phyloP scores from a whole-genome alignment of 2,888 invertebrate species.

The Nephrotoma guestfalica region DNA sequence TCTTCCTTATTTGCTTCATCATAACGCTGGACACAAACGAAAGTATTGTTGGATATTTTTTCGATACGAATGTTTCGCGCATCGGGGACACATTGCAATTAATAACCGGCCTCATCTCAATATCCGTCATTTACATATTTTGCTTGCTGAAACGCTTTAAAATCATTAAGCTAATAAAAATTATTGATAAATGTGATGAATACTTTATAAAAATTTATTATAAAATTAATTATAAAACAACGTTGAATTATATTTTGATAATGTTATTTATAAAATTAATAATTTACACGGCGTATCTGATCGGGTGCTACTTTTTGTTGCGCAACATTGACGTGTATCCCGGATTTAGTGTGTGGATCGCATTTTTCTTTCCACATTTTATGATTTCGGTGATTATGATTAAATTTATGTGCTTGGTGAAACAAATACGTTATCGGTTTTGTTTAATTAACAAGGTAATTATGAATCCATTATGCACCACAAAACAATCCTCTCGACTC shows the following conservation, averaged over 20 bases:
- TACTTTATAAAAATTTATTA: conserved; percentile 24
- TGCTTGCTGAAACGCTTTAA: conserved; percentile 21
- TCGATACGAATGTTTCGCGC: conserved; percentile 27
- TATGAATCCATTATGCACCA: neutral
- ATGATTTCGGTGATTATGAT: conserved; percentile 1
- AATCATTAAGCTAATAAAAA: conserved; percentile 20
- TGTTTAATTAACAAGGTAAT: conserved; percentile 27
- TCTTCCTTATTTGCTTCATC: conserved; percentile 23
- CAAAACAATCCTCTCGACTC: neutral
- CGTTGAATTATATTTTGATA: conserved; percentile 23
- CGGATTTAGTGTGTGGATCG: neutral
- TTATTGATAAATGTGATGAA: conserved; percentile 20
- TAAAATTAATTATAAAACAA: conserved; percentile 25
- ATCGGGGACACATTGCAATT: conserved; percentile 25
- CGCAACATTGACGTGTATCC: conserved; percentile 19
- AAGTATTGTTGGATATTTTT: conserved; percentile 29
- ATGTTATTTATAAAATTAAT: conserved; percentile 21
- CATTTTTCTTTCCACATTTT: conserved; percentile 5
- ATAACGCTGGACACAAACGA: conserved; percentile 23
- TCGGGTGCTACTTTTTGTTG: conserved; percentile 25
- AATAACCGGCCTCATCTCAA: conserved; percentile 19
- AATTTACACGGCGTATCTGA: conserved; percentile 22
- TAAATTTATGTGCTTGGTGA: conserved; percentile 12
- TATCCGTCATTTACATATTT: conserved; percentile 19
- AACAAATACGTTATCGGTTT: conserved; percentile 25